Base-by-base conservation (phyloP, 1,140 invertebrate genomes). In the Ctenoplectra terminalis region DNA sequence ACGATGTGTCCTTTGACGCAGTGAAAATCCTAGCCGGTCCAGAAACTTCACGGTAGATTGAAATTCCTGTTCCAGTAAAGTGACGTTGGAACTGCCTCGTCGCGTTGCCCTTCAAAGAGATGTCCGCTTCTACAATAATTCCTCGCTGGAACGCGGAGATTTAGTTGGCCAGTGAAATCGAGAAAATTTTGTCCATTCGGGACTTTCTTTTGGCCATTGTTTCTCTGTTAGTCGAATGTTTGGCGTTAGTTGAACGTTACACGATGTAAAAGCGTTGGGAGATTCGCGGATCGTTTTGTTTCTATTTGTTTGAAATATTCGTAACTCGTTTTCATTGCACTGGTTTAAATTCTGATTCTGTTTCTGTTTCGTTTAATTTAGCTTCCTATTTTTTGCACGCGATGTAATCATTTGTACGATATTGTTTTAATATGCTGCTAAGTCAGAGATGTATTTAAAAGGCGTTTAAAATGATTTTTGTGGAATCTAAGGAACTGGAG, bases 41-140 rank as follows among this genome's bases (percentile, higher is more conserved):
- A 34, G 71, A 48, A 74, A 61, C 71, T 74, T 74, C 43, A 61
- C 29, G 56, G 40, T 58, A 60, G 71, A 74, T 74, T 74, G 71
- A 74, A 74, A 74, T 74, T 74, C 71, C 71, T 46, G 31, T 61
- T 61, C 40, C 43, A 20, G 8, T 23, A 60, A 74, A 61, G 56
- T 61, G 40, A 5, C 43, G 20, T 17, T 23, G 56, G 9, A 26
- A 52, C 69, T 56, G n/a, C 29, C 29, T 1, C 20, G 29, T 20
- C 20, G 2, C 37, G 75, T 2, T n/a, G 13, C 11, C 26, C 63
- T 48, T 77, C 63, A 77, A 77, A 77, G 75, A 15, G 74, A 72
- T 23, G 50, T 46, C 37, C 50, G 23, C 29, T 67, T 37, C 26
- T 26, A 58, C 52, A 46, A 58, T 40, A 69, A 43, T 77, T 34